Evolutionary conservation across 2,888 invertebrate species (phyloP), one percentile per base, ranked within the genome.

Genomic region (Elgonia sp.): DNA sequence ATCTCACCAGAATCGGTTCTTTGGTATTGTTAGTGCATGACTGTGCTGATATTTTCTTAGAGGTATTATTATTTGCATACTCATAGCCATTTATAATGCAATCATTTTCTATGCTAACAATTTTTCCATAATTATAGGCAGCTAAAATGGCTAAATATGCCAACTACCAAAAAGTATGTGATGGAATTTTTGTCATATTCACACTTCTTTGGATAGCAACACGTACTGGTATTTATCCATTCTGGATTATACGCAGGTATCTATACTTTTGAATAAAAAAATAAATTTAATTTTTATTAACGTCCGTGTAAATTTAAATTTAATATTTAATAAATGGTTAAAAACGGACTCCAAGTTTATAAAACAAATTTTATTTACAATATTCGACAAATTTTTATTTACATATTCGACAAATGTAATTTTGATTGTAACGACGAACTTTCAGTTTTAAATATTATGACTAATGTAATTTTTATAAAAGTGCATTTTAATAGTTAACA

Each of bases 61-160:
- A 98, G 95, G 97, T 97, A 94, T 94, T n/a, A 3, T 10, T 16
- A 53, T 46, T 46, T 46, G 46, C 46, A 46, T 46, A 14, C 46
- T 46, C 29, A 29, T 1, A 29, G 29, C 29, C 5, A 29, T 29
- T 29, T 29, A 29, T 21, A 29, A 37, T 29, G 29, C 37, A 40
- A 40, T 14, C 20, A 57, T 65, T 65, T 16, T 53, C 37, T 57
- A 62, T 37, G 14, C 3, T 46, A 29, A 50, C 21, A 60, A 62
- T 53, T 8, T 67, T 67, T 69, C 0, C 14, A 6, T 40, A 39
- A 40, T 42, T 81, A 2, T 95, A 98, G 97, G 97, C 97, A 65
- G 98, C 99, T 20, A 99, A 99, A 95, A 97, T 99, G 95, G 97
- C 98, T 21, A 99, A 99, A 94, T 99, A 99, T 95, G 97, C 98